Percentiles rank a stretch among this genome's conserved stretches.
phyloP scores from a whole-genome alignment of 2,888 invertebrate species.

The Mellilla xanthometata region DNA sequence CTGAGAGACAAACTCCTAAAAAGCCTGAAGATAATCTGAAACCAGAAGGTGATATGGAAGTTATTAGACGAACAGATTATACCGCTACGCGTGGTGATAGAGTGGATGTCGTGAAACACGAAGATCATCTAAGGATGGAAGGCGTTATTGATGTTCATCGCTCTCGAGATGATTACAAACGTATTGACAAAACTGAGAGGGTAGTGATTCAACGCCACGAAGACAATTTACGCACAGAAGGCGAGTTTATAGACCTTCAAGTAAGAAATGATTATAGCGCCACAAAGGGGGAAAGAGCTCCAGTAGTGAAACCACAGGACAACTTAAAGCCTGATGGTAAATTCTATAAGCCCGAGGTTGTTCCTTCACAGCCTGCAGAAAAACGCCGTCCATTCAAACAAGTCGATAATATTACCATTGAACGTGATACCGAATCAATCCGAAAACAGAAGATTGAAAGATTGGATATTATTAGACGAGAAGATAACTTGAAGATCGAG shows the following conservation, averaged over 20 bases:
- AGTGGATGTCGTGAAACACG: conserved; percentile 82
- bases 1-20: conserved; percentile 55
- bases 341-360: conserved; percentile 77
- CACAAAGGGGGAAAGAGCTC: conserved; percentile 83
- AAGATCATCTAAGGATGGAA: conserved; percentile 87
- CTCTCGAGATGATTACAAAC: conserved; percentile 81
- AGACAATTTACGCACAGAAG: conserved; percentile 83
- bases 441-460: conserved; percentile 78
- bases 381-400: conserved; percentile 80
- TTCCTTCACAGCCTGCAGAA: conserved; percentile 78
- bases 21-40: conserved; percentile 83
- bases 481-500: conserved; percentile 85
- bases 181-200: conserved; percentile 78
- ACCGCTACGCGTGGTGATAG: conserved; percentile 82
- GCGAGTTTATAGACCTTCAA: conserved; percentile 76
- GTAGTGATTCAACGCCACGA: conserved; percentile 77
- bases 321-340: conserved; percentile 84
- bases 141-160: conserved; percentile 81
- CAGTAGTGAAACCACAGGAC: conserved; percentile 84
- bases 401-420: conserved; percentile 84
- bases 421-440: conserved; percentile 58
- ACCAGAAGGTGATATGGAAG: conserved; percentile 83
- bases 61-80: conserved; percentile 64
- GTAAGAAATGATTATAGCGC: conserved; percentile 79
- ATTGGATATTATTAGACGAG: conserved; percentile 82